Percentiles rank a stretch among this genome's conserved stretches.
Evolutionary conservation across 1,140 invertebrate genomes (phyloP).

Genomic region (Polypedilum vanderplanki): DNA sequence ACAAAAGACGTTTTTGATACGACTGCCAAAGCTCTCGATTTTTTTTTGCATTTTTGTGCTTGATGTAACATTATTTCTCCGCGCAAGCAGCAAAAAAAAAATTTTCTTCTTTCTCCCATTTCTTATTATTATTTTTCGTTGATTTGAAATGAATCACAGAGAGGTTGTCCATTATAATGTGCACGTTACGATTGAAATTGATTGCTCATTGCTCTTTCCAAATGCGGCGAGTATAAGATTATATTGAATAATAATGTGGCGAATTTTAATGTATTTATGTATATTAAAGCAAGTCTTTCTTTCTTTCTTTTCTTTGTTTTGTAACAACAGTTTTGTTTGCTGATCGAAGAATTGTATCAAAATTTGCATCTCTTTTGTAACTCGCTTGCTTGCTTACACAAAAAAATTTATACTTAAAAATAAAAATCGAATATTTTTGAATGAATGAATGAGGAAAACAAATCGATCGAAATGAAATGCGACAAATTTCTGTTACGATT

Average conservation of each 20-base stretch:
- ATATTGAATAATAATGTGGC: conserved; percentile 7
- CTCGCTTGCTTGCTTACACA: background rate
- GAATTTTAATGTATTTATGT: background rate
- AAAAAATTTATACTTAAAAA: too few species aligned
- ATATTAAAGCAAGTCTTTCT: background rate
- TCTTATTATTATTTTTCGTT: background rate
- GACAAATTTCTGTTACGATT: conserved; percentile 4
- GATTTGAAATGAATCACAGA: conserved; percentile 15
- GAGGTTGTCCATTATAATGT: conserved; percentile 11
- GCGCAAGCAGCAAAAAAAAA: too few species aligned
- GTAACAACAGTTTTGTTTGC: conserved; percentile 10
- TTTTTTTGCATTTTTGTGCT: background rate
- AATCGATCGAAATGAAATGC: background rate
- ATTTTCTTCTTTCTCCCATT: background rate
- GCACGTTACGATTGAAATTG: background rate
- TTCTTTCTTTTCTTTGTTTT: background rate
- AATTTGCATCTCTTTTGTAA: conserved; percentile 19
- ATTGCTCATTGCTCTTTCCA: background rate
- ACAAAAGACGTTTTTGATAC: background rate
- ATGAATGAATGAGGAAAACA: too few species aligned
- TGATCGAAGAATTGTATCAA: background rate
- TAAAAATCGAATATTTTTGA: too few species aligned
- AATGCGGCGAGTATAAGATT: background rate
- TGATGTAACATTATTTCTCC: background rate
- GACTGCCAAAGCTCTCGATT: conserved; percentile 3